Base-by-base conservation (phyloP, 2,113 vertebrate species). In the Sebastes schlegelii region DNA sequence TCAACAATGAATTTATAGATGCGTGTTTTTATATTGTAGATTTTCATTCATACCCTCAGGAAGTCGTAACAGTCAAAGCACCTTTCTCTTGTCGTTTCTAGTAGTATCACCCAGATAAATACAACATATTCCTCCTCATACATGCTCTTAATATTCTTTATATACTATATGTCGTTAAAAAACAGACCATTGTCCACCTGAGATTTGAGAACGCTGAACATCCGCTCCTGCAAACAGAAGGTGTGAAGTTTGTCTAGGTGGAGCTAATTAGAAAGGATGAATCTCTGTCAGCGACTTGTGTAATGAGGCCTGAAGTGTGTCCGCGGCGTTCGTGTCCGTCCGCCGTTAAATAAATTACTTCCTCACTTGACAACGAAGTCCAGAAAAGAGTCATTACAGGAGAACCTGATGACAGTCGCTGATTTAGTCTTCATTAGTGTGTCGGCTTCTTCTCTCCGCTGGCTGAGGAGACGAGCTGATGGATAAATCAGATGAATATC, bases 271-370 rank as follows among this genome's bases (percentile, higher is more conserved):
- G 72, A 55, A 48, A 43, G 19, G 58, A 81, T 23, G 64, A 46
- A 23, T 58, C 54, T 76, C 46, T 60, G 72, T 63, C 68, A 74
- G 81, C 52, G 43, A 17, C 82, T 69, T 0, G 2, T 60, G 46
- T 87, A 89, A 91, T 86, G 84, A 90, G 82, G 71, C 66, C 81
- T 71, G 70, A 87, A 72, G 80, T 71, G 73, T 11, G 61, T 70
- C 68, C 11, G 3, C 34, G 5, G n/a, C 1, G 4, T 34, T 34
- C 34, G 34, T 34, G 0, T 69, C 65, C 9, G 1, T 60, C 45
- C 19, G 26, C 81, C 0, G 3, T 66, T 63, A 79, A 88, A 49
- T 26, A 49, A 49, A 84, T 84, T 51, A 87, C 65, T 79, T 83
- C 60, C 85, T 71, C 79, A 60, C 79, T 55, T 12, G 14, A 49